Base-by-base conservation (phyloP, 2,888 invertebrate species). In the Drosophila anomelani region DNA sequence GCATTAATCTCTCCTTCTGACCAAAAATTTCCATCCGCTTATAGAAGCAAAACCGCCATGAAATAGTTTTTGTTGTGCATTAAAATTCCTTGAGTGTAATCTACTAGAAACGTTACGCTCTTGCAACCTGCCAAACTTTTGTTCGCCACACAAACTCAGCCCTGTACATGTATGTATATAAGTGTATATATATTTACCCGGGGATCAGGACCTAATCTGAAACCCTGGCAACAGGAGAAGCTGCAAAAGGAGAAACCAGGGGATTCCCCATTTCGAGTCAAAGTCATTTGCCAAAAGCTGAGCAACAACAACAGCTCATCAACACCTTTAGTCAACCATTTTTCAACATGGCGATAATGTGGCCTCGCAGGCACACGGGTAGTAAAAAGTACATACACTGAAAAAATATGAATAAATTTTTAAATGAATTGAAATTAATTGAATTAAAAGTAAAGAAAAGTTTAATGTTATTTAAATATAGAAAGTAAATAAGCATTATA, bases 301-400 rank as follows among this genome's bases (percentile, higher is more conserved):
- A 72, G 73, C 63, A 80, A 66, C 85, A 77, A 68, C 74, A 67
- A 57, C 56, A 47, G 88, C 89, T 84, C 83, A 88, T 84, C 83
- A 88, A 84, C 89, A 88, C 83, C 83, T 86, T 81, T 72, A 77
- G 89, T 74, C 87, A 75, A 79, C 81, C 81, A 87, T 82, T 87
- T 85, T 81, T 84, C 85, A 84, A 61, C 75, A 61, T 41, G 56
- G 49, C 64, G 66, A 74, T 66, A 71, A 81, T 64, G 61, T 58
- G 44, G 44, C 62, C 63, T 43, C 63, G 38, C n/a, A 38, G 41
- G 23, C 39, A 7, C 36, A 12, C 46, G n/a, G 17, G n/a, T 43
- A n/a, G 41, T 39, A 41, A 59, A 58, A 20, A 15, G 12, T 41
- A 23, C 59, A 60, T 41, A 23, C 60, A 58, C 41, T n/a, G n/a